Percentiles rank a stretch among this genome's conserved stretches.
phyloP scores from a whole-genome alignment of 2,797 vertebrate genomes.

The Epinephelus awoara region DNA sequence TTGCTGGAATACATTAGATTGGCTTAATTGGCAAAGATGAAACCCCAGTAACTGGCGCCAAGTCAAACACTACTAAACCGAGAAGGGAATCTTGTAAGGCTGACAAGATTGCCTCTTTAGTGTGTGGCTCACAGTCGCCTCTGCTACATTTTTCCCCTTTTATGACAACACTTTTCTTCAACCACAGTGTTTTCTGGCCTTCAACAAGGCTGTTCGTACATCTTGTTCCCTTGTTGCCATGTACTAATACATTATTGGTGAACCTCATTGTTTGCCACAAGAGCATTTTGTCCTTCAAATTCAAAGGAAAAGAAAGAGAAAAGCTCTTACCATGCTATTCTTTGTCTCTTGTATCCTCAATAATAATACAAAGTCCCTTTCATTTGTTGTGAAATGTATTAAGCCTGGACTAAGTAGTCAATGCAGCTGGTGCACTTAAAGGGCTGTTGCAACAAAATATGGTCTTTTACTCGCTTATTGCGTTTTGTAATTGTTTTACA shows the following conservation, averaged over 20 bases:
- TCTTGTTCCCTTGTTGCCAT: constrained; percentile 60
- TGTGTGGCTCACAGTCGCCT: constrained; percentile 51
- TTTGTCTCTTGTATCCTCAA: constrained; percentile 39
- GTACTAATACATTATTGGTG: constrained; percentile 63
- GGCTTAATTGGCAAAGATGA: constrained; percentile 74
- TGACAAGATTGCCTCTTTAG: constrained; percentile 64
- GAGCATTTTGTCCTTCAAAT: constrained; percentile 58
- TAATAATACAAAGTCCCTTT: constrained; percentile 38
- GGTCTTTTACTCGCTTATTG: background rate
- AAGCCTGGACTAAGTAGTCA: constrained; percentile 3
- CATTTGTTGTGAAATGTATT: constrained; percentile 37
- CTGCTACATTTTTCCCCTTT: constrained; percentile 51
- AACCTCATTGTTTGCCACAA: constrained; percentile 56
- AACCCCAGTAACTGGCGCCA: constrained; percentile 60
- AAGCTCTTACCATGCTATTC: constrained; percentile 25
- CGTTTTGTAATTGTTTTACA: background rate
- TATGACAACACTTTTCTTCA: constrained; percentile 52
- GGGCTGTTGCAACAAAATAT: constrained; percentile 2
- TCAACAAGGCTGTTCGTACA: constrained; percentile 53
- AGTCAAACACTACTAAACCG: constrained; percentile 69
- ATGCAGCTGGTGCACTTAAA: constrained; percentile 5
- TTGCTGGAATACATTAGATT: constrained; percentile 64
- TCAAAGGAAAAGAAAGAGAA: constrained; percentile 46
- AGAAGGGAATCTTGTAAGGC: constrained; percentile 62
- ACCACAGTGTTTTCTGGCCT: constrained; percentile 48